Conservation (phyloP, 2,797 vertebrate species). For the Phylloscopus collybita region DNA sequence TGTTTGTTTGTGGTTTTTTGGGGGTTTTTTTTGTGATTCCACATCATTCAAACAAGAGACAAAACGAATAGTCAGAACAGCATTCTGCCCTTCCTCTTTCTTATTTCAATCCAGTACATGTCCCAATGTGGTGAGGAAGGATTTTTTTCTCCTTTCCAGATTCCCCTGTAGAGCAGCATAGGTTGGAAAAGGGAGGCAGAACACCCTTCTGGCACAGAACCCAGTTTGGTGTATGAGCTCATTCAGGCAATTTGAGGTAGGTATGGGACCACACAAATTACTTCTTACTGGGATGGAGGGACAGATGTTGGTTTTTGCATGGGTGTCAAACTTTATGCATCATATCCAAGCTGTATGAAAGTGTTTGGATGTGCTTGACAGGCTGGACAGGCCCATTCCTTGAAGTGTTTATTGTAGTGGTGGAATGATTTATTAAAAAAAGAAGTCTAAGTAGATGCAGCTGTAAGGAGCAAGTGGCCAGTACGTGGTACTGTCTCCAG, state of each 20-base stretch:
- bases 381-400: neutral
- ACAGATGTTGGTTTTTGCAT: neutral
- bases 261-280: neutral
- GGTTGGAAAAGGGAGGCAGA: neutral
- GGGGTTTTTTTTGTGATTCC: neutral
- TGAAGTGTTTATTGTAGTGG: neutral
- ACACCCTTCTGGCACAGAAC: neutral
- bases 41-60: neutral
- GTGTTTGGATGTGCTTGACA: neutral
- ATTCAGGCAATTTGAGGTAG: neutral
- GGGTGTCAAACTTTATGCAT: neutral
- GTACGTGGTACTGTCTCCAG: rapidly evolving
- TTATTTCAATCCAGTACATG: neutral
- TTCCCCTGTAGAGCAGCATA: neutral
- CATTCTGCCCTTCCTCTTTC: neutral
- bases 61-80: neutral
- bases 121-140: rapidly evolving
- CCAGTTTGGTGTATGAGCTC: neutral
- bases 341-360: neutral
- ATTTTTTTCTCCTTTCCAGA: neutral
- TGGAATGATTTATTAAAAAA: neutral
- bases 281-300: neutral
- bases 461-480: rapidly evolving
- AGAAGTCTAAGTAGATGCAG: neutral
- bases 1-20: too few relatives aligned